Evolutionary conservation across 2,113 vertebrate genomes (phyloP).

Genomic region (Vombatus ursinus): DNA sequence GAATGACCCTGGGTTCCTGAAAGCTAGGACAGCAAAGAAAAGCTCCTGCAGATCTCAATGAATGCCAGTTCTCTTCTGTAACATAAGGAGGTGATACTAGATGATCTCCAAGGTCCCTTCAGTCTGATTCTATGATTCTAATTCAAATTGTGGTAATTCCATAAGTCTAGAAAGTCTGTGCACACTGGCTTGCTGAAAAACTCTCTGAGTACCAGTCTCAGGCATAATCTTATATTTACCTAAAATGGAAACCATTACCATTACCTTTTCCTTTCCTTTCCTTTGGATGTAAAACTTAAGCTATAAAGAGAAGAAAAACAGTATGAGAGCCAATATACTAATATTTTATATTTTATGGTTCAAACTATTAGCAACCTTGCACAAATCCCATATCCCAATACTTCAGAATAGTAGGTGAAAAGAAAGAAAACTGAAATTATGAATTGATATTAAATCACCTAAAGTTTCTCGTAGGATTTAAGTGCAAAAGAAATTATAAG

Average conservation of each 20-base stretch:
- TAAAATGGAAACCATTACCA: conserved; percentile 9
- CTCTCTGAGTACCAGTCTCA: not conserved
- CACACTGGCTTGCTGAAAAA: not conserved
- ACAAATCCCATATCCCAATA: conserved; percentile 22
- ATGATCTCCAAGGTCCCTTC: not conserved
- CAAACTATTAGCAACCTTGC: conserved; percentile 43
- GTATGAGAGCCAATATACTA: conserved; percentile 37
- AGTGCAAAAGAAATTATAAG: conserved; percentile 49
- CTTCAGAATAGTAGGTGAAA: conserved; percentile 51
- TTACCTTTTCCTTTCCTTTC: conserved; percentile 14
- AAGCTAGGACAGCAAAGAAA: not conserved
- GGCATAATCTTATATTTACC: conserved; percentile 26
- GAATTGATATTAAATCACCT: conserved; percentile 43
- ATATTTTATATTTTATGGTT: conserved; percentile 45
- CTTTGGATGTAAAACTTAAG: conserved; percentile 47
- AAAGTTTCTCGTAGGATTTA: conserved; percentile 35
- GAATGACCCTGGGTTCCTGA: not conserved
- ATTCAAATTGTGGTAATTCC: not conserved
- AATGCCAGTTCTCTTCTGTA: not conserved
- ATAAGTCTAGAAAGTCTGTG: not conserved
- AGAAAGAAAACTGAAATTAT: conserved; percentile 49
- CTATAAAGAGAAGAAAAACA: conserved; percentile 1
- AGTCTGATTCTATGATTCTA: not conserved
- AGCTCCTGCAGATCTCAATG: not conserved
- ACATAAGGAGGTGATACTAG: not conserved